These are phyloP conservation scores for Onthophagus taurus DNA, from an alignment of 1,140 invertebrate species.

Conservation along the genomic window DNA sequence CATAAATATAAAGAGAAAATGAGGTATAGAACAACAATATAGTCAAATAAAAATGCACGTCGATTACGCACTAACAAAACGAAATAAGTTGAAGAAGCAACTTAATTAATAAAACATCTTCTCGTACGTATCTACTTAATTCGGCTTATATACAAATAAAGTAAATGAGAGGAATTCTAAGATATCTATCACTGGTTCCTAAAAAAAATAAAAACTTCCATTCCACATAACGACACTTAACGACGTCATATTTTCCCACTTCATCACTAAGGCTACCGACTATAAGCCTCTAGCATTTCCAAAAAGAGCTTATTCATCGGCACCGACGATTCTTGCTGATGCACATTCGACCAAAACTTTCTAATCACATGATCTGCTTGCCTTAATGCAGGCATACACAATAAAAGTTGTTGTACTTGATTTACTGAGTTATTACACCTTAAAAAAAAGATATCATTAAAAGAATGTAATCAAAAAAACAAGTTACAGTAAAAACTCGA, in stretches of 20 bases:
- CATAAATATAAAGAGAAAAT: conserved; percentile 1
- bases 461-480: conserved; percentile 1
- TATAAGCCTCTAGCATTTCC: conserved; percentile 86
- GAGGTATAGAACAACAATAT: conserved; percentile 11
- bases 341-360: conserved; percentile 82
- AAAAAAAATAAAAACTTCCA: conserved; percentile 1
- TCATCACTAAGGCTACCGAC: conserved; percentile 38
- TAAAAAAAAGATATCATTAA: conserved; percentile 24
- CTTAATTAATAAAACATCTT: conserved; percentile 10
- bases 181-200: conserved; percentile 12
- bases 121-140: conserved; percentile 9
- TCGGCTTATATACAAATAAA: conserved; percentile 12
- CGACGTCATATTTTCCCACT: background rate
- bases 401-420: conserved; percentile 76
- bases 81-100: no score
- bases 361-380: conserved; percentile 82
- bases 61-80: conserved; percentile 7
- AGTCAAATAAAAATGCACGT: conserved; percentile 10
- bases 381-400: conserved; percentile 78
- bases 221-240: background rate
- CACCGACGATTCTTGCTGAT: conserved; percentile 77
- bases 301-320: conserved; percentile 95
- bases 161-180: conserved; percentile 9
- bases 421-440: conserved; percentile 55
- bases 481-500: no score